Percentiles rank a stretch among this genome's conserved stretches.
These are phyloP conservation scores for Eupithecia pulchellata DNA, from an alignment of 2,888 invertebrate species.

Conservation along the genomic window DNA sequence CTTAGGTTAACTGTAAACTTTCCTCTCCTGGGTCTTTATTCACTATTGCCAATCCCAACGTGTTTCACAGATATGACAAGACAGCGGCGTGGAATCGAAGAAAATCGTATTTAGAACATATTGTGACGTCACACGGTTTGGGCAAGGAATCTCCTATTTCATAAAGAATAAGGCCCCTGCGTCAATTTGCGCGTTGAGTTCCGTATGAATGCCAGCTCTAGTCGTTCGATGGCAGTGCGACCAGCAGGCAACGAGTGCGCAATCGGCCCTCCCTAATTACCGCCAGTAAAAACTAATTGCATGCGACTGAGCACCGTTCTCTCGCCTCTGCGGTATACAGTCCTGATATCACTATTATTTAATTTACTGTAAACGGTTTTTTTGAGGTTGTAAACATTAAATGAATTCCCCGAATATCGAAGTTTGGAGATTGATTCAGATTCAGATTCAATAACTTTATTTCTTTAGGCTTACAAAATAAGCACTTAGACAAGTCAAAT, in stretches of 20 bases:
- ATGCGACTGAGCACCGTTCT: conserved; percentile 54
- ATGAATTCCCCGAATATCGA: background rate
- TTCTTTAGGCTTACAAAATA: too few relatives aligned
- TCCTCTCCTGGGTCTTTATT: too few relatives aligned
- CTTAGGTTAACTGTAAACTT: background rate
- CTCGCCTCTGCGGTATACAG: conserved; percentile 14
- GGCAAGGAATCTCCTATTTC: too few relatives aligned
- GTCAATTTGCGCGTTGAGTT: background rate
- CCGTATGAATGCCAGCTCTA: conserved; percentile 49
- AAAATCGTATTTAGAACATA: too few relatives aligned
- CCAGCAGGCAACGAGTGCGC: conserved; percentile 62
- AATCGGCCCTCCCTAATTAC: conserved; percentile 78
- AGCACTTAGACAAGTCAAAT: too few relatives aligned
- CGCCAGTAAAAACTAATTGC: conserved; percentile 80
- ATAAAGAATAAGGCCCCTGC: too few relatives aligned
- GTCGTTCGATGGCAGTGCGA: conserved; percentile 48
- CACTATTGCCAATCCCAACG: too few relatives aligned
- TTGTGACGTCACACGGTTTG: too few relatives aligned
- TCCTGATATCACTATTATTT: conserved; percentile 49
- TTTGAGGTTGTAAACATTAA: background rate
- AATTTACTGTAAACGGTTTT: conserved; percentile 46
- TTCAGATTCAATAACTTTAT: too few relatives aligned
- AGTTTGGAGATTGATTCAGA: background rate
- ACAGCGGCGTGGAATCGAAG: too few relatives aligned
- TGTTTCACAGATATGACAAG: too few relatives aligned